Evolutionary conservation across 2,113 vertebrate genomes (phyloP).

Genomic region (Clinocottus analis): DNA sequence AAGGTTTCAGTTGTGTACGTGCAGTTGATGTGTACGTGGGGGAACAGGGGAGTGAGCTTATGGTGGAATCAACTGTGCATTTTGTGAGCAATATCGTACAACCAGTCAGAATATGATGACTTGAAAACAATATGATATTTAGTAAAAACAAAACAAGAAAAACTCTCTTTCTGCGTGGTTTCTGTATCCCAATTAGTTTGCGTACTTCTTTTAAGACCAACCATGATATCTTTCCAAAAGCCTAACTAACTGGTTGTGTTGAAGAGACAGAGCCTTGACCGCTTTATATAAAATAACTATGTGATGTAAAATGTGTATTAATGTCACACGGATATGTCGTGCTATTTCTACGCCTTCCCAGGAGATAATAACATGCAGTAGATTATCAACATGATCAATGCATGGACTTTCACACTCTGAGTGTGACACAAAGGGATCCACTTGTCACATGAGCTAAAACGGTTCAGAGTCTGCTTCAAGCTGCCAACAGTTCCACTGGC

Average conservation of each 20-base stretch:
- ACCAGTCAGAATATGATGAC: not conserved
- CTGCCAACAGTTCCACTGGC: conserved; percentile 35
- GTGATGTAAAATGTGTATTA: not conserved
- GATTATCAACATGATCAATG: not conserved
- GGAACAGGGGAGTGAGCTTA: not conserved
- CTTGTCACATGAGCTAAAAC: conserved; percentile 10
- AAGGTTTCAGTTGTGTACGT: conserved; percentile 34
- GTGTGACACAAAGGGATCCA: conserved; percentile 11
- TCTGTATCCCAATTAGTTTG: not conserved
- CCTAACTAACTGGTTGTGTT: not conserved
- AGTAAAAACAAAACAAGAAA: not conserved
- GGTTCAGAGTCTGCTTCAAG: conserved; percentile 13
- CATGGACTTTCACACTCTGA: not conserved
- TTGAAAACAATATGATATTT: not conserved
- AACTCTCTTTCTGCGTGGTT: not conserved
- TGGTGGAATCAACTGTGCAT: not conserved
- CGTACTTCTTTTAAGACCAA: not conserved
- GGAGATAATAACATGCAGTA: not conserved
- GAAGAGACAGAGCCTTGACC: not conserved
- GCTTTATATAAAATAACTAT: not conserved
- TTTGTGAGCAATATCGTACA: not conserved
- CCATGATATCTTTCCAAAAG: not conserved
- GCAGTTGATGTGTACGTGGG: conserved; percentile 30
- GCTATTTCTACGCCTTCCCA: not conserved
- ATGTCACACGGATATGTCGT: not conserved